These are phyloP conservation scores for Alethe diademata DNA, from an alignment of 2,113 vertebrate species.

Conservation along the genomic window DNA sequence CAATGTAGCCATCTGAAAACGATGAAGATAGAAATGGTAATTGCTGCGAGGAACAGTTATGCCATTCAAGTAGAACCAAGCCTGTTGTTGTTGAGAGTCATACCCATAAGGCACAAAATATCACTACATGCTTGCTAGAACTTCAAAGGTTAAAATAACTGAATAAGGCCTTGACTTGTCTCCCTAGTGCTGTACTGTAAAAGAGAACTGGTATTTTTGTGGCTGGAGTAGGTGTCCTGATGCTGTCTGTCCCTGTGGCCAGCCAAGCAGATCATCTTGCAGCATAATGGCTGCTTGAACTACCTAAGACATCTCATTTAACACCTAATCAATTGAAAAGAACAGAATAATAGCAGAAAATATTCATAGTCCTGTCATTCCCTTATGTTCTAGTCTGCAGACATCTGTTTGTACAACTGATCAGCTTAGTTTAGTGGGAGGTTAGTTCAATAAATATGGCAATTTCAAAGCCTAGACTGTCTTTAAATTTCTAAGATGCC, in stretches of 20 bases:
- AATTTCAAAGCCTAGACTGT: not conserved
- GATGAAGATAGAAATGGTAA: conserved; percentile 14
- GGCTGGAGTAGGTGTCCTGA: not conserved
- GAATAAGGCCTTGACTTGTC: not conserved
- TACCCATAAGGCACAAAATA: not conserved
- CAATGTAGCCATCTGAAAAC: conserved; percentile 5
- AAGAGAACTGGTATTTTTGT: not conserved
- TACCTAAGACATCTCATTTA: not conserved
- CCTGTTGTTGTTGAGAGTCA: not conserved
- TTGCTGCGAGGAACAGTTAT: not conserved
- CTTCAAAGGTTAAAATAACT: conserved; percentile 9
- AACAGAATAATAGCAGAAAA: not conserved
- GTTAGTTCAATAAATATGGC: not conserved
- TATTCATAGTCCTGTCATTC: not conserved
- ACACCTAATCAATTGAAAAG: not conserved
- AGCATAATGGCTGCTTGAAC: not conserved
- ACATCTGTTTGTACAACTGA: not conserved
- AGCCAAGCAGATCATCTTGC: not conserved
- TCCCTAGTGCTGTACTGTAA: not conserved
- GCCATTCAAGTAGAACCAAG: conserved; percentile 5
- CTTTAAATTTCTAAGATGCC: not conserved
- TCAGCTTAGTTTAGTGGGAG: not conserved
- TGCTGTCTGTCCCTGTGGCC: not conserved
- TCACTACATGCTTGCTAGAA: not conserved
- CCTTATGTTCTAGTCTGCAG: not conserved